Base-by-base conservation (phyloP, 2,888 invertebrate species). In the Aphodius granarius region DNA sequence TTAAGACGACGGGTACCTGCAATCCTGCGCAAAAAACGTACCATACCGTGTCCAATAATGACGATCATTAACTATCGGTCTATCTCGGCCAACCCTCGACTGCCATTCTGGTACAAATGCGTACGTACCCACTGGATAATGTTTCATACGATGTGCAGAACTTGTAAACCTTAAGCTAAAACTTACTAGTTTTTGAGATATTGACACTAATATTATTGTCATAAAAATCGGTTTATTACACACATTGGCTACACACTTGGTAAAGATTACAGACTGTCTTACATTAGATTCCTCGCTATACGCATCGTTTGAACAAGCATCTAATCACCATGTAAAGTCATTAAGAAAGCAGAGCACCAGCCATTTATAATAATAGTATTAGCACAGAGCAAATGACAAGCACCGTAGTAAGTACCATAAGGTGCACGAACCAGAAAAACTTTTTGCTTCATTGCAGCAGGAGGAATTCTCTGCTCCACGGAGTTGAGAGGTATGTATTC, bases 11-110 rank as follows among this genome's bases (percentile, higher is more conserved):
- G 68, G 21, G 22, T 21, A 68, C 20, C 68, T 19, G n/a, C 68
- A 21, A n/a, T n/a, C 68, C 18, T 18, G 20, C 20, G 68, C 68
- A 68, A 20, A 68, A 68, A 68, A 21, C 68, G 68, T 68, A 68
- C 68, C 68, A 68, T 21, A 22, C 68, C 68, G 68, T 21, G 68
- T 20, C 68, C 43, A 43, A 43, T 43, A 43, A 43, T 43, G 43
- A 43, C 43, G 43, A 43, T 43, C 43, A 43, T 43, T 43, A 43
- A 43, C 43, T 43, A 43, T 43, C 43, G 43, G 43, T 43, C 43
- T 6, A 43, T 43, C 43, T 43, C 43, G 43, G 43, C 13, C 43
- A 43, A 43, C 43, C 43, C 9, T 43, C 1, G 43, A 43, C 43
- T 43, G 43, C 43, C 43, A 43, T 43, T 13, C 43, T 13, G 43